Percentiles rank a stretch among this genome's conserved stretches.
Conservation (phyloP, 2,113 vertebrate genomes). For the Urocitellus parryii region DNA sequence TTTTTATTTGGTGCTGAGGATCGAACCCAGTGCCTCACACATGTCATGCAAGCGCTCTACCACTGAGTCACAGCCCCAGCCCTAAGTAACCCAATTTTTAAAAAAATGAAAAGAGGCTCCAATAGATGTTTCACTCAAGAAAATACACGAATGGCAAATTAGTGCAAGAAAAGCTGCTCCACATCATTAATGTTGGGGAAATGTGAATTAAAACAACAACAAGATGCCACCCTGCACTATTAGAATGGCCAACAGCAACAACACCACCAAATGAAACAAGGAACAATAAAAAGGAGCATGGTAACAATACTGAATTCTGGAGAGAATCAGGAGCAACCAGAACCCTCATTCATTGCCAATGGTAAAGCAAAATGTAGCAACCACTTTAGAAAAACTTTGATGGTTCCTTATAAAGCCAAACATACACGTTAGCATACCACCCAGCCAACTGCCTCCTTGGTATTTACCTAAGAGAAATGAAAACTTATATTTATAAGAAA, state of each 20-base stretch:
- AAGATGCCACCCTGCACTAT: background rate
- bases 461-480: background rate
- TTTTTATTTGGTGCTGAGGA: too few species aligned
- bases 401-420: slow-evolving; percentile 27
- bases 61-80: too few species aligned
- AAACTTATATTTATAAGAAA: background rate
- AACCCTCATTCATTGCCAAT: background rate
- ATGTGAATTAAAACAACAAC: background rate
- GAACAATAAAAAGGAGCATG: background rate
- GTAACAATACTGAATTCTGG: background rate
- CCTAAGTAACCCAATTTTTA: too few species aligned
- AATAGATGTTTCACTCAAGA: background rate
- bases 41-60: too few species aligned
- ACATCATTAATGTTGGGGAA: background rate
- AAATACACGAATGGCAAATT: background rate
- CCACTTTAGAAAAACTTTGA: background rate
- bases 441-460: background rate
- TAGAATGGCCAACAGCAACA: background rate
- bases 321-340: background rate
- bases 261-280: background rate
- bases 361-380: background rate
- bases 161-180: background rate
- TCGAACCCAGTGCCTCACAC: too few species aligned
- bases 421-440: background rate
- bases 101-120: background rate